Conservation (phyloP, 2,888 invertebrate species). For the Erannis defoliaria region DNA sequence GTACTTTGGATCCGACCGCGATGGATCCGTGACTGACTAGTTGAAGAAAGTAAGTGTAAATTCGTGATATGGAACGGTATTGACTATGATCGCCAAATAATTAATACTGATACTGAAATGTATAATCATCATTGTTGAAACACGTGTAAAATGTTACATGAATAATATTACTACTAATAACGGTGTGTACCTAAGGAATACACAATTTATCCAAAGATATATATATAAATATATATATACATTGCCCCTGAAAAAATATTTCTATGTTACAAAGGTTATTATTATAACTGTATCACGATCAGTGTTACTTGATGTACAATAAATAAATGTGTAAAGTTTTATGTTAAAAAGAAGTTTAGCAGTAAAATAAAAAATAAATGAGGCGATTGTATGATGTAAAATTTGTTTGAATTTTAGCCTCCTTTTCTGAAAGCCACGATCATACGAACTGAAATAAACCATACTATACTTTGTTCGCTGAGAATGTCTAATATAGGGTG, state of each 20-base stretch:
- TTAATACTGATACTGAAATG: constrained; percentile 69
- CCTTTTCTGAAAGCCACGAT: not conserved
- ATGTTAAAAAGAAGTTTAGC: constrained; percentile 75
- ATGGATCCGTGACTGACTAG: constrained; percentile 85
- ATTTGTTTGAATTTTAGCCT: constrained; percentile 57
- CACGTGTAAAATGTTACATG: constrained; percentile 73
- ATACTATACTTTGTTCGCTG: too few relatives aligned
- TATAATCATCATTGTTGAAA: constrained; percentile 76
- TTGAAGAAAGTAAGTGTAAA: constrained; percentile 82
- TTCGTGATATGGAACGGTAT: constrained; percentile 82
- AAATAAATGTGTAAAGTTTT: constrained; percentile 77
- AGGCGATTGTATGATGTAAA: constrained; percentile 76
- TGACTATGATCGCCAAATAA: constrained; percentile 85
- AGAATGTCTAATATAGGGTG: too few relatives aligned
- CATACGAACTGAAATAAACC: too few relatives aligned
- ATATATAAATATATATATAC: constrained; percentile 39
- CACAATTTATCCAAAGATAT: constrained; percentile 67
- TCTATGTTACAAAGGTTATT: constrained; percentile 48
- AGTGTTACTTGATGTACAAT: constrained; percentile 80
- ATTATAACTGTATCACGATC: constrained; percentile 64
- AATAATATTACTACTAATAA: constrained; percentile 50
- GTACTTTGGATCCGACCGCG: constrained; percentile 76
- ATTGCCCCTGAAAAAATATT: constrained; percentile 57
- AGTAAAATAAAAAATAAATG: constrained; percentile 76
- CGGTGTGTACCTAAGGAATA: constrained; percentile 46